These are phyloP conservation scores for Mythimna impura DNA, from an alignment of 2,888 invertebrate genomes.

Conservation along the genomic window DNA sequence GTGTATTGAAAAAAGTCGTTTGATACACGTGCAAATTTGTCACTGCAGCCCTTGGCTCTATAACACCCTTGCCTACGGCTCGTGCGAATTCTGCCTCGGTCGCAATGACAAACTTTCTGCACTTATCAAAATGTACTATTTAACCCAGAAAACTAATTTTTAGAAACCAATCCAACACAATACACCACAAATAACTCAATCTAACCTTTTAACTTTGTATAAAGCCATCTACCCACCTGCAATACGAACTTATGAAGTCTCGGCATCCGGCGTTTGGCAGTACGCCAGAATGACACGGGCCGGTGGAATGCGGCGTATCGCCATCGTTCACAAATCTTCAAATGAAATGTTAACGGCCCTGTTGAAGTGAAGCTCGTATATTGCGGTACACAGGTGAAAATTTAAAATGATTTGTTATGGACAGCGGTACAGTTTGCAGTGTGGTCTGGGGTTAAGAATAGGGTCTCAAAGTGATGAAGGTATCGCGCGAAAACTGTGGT, in stretches of 20 bases:
- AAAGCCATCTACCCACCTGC: constrained; percentile 66
- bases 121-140: no score
- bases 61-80: no score
- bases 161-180: background rate
- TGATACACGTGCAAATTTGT: no score
- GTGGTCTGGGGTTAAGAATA: constrained; percentile 17
- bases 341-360: constrained; percentile 82
- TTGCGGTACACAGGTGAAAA: constrained; percentile 61
- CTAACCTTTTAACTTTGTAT: constrained; percentile 60
- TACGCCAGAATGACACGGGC: constrained; percentile 72
- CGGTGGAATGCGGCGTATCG: constrained; percentile 75
- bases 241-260: constrained; percentile 49
- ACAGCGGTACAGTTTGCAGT: constrained; percentile 10
- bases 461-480: constrained; percentile 6
- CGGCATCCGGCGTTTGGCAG: constrained; percentile 69
- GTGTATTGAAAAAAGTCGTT: no score
- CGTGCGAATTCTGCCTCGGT: no score
- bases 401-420: constrained; percentile 50
- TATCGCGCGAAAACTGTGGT: background rate
- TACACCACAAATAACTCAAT: constrained; percentile 25
- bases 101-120: no score
- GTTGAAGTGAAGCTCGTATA: constrained; percentile 72
- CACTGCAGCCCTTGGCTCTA: no score
- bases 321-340: constrained; percentile 73
- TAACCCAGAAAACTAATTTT: background rate